These are phyloP conservation scores for Enteromius afrohamiltoni DNA, from an alignment of 2,797 vertebrate genomes.

Conservation along the genomic window DNA sequence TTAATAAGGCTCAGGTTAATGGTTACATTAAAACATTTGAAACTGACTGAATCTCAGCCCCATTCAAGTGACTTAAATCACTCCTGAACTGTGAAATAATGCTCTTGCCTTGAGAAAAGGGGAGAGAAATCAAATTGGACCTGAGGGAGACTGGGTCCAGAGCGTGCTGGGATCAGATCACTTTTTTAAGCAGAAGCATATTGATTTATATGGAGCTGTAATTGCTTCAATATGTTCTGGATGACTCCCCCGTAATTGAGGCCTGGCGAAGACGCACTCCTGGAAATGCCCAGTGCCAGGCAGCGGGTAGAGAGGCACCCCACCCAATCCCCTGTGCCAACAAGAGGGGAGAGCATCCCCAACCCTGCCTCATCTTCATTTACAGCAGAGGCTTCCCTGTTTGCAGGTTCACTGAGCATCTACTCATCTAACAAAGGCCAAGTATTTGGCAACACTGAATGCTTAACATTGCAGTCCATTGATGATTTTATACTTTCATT, in stretches of 20 bases:
- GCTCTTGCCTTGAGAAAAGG: constrained; percentile 29
- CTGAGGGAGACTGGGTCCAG: constrained; percentile 38
- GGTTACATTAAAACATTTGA: neutral
- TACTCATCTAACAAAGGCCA: neutral
- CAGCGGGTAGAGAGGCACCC: constrained; percentile 69
- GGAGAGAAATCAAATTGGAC: constrained; percentile 47
- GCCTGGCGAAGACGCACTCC: constrained; percentile 73
- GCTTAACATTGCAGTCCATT: neutral
- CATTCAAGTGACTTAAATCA: constrained; percentile 33
- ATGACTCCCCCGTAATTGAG: constrained; percentile 79
- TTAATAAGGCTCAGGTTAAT: neutral
- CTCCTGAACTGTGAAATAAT: constrained; percentile 27
- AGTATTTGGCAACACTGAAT: constrained; percentile 9
- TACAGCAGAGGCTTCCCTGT: constrained; percentile 8
- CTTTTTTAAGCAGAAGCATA: constrained; percentile 66
- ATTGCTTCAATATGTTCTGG: constrained; percentile 84
- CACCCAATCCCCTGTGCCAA: constrained; percentile 61
- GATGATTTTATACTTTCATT: constrained; percentile 11
- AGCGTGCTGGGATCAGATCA: constrained; percentile 56
- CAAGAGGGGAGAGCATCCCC: constrained; percentile 53
- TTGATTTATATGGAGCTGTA: constrained; percentile 81
- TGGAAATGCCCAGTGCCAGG: constrained; percentile 75
- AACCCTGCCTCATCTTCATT: constrained; percentile 25
- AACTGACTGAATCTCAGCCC: neutral
- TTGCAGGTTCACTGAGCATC: constrained; percentile 19